Conservation (phyloP, 2,797 vertebrate genomes). For the Pampus argenteus region DNA sequence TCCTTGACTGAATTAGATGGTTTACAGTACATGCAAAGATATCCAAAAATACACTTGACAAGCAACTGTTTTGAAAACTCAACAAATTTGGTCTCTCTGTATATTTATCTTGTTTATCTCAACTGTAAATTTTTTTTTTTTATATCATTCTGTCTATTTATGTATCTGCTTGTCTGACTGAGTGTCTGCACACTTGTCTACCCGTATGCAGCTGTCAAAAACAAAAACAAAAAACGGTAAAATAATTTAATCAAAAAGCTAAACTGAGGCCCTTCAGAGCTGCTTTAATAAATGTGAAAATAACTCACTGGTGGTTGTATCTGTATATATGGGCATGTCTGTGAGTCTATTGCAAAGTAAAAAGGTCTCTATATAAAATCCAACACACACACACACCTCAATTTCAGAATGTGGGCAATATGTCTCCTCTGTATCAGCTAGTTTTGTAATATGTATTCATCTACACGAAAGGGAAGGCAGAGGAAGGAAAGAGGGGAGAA, state of each 20-base stretch:
- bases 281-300: conserved; percentile 48
- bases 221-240: conserved; percentile 8
- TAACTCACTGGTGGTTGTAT: conserved; percentile 42
- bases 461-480: conserved; percentile 31
- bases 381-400: conserved; percentile 33
- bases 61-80: conserved; percentile 41
- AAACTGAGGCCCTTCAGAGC: conserved; percentile 27
- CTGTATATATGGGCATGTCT: conserved; percentile 56
- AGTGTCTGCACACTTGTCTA: neutral
- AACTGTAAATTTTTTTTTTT: conserved; percentile 27
- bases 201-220: neutral
- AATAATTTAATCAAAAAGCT: conserved; percentile 41
- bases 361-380: conserved; percentile 58
- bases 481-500: neutral
- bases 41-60: conserved; percentile 64
- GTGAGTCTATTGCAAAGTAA: conserved; percentile 58
- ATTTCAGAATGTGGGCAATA: conserved; percentile 40
- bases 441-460: conserved; percentile 66
- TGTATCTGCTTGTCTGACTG: conserved; percentile 11
- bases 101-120: conserved; percentile 60
- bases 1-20: conserved; percentile 68
- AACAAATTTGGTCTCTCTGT: conserved; percentile 42
- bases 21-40: conserved; percentile 62
- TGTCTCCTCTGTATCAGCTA: conserved; percentile 55
- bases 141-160: conserved; percentile 28